These are phyloP conservation scores for Nudaria mundana DNA, from an alignment of 2,888 invertebrate genomes.

Conservation along the genomic window DNA sequence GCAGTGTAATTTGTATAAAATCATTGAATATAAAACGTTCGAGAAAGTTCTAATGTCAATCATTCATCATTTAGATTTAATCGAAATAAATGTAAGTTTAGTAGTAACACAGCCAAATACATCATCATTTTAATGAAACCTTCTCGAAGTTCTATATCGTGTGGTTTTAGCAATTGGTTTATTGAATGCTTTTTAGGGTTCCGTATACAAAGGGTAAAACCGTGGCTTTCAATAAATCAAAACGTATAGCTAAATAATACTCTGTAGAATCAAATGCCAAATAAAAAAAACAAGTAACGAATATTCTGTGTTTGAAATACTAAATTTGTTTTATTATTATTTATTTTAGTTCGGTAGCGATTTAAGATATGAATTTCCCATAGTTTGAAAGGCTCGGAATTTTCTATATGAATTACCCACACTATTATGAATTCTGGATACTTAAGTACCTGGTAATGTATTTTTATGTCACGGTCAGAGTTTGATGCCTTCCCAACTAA, in stretches of 20 bases:
- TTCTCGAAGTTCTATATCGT: constrained; percentile 3
- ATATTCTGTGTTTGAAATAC: background rate
- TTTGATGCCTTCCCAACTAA: too few relatives aligned
- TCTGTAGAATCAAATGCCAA: background rate
- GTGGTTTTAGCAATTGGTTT: constrained; percentile 2
- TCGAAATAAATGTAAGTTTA: constrained; percentile 1
- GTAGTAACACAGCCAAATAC: constrained; percentile 7
- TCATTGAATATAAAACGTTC: constrained; percentile 3
- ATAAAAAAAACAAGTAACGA: background rate
- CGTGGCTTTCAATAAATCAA: background rate
- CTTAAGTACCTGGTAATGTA: too few relatives aligned
- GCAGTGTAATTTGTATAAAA: background rate
- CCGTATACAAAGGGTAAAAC: too few relatives aligned
- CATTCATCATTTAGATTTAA: background rate
- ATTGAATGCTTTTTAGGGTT: background rate
- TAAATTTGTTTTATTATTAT: too few relatives aligned
- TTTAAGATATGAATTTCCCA: too few relatives aligned
- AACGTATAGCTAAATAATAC: background rate
- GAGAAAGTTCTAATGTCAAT: background rate
- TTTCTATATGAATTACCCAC: too few relatives aligned
- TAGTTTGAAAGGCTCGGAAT: too few relatives aligned
- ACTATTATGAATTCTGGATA: too few relatives aligned
- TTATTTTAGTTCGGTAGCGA: too few relatives aligned
- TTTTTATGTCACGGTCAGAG: too few relatives aligned
- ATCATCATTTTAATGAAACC: background rate